Evolutionary conservation across 2,113 vertebrate genomes (phyloP), one percentile per base, ranked within the genome.

Genomic region (Strix aluco): DNA sequence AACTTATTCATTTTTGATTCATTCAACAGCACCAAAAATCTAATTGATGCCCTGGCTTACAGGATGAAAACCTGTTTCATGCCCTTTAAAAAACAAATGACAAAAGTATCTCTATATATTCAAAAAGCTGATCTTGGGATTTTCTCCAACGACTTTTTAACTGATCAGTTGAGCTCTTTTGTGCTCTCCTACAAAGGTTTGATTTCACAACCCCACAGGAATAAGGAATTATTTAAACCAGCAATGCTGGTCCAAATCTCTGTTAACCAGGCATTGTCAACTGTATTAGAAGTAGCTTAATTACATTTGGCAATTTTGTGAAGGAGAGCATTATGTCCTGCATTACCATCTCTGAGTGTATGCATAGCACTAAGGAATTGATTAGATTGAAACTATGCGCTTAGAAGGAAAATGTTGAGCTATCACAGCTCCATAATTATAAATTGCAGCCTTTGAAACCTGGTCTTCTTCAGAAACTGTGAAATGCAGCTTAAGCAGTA

Each of bases 191-290:
- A 65, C 26, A 88, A 78, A 81, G 57, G 23, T 81, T 89, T 93
- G 44, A 88, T 88, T 88, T 92, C 86, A 73, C 13, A 92, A 8
- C 9, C 38, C 26, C 32, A 42, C 1, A 5, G 36, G 54, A 93
- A 89, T 54, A 88, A 61, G 21, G 18, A 92, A 87, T 80, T 85
- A 91, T 78, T 94, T 94, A 61, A 95, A 95, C 5, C 69, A 52
- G 59, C 70, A 93, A 69, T n/a, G 29, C 38, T 80, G 54, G 52
- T 81, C 70, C 65, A 85, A 96, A 92, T 79, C 62, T 92, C 83
- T 81, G 58, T 63, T 44, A 93, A 86, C 52, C 40, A 81, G 71
- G 62, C 61, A 58, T 42, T 72, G 62, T 47, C 88, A 94, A 36
- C 63, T 90, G 38, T 61, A 62, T 65, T 55, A 96, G 38, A 96